phyloP scores from a whole-genome alignment of 2,797 vertebrate species.

The Lacerta bilineata region DNA sequence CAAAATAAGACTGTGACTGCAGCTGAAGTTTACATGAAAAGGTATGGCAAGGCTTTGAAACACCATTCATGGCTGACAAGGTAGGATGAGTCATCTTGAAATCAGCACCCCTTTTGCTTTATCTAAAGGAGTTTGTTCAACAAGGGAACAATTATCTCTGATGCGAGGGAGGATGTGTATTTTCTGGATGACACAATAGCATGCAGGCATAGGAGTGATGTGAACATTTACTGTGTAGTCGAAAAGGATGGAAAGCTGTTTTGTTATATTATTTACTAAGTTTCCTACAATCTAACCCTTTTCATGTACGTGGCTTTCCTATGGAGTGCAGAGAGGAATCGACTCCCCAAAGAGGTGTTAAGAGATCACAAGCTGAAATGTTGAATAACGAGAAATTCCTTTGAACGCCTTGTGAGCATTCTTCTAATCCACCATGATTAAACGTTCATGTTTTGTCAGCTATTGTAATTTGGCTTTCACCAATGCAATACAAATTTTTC shows the following conservation, averaged over 20 bases:
- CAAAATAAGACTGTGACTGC: neutral
- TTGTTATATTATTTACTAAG: conserved; percentile 79
- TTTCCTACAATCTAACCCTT: conserved; percentile 73
- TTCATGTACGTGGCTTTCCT: conserved; percentile 74
- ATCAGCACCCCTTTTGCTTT: conserved; percentile 35
- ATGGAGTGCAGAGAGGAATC: conserved; percentile 75
- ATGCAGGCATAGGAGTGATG: conserved; percentile 43
- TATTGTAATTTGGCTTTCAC: conserved; percentile 85
- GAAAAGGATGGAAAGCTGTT: conserved; percentile 64
- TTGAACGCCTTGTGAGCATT: conserved; percentile 72
- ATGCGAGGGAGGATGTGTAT: conserved; percentile 23
- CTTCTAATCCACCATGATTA: conserved; percentile 79
- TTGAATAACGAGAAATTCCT: conserved; percentile 81
- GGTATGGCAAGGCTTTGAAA: conserved; percentile 56
- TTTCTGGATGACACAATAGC: conserved; percentile 41
- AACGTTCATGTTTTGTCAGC: conserved; percentile 84
- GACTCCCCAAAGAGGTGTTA: conserved; percentile 76
- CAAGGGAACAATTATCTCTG: conserved; percentile 50
- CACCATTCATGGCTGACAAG: conserved; percentile 44
- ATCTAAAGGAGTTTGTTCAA: conserved; percentile 46
- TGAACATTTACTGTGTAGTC: conserved; percentile 44
- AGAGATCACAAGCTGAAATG: conserved; percentile 76
- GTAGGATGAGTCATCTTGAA: conserved; percentile 54
- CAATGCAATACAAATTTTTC: conserved; percentile 77
- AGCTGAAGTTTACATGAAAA: conserved; percentile 46